These are phyloP conservation scores for Sycophaga agraensis DNA, from an alignment of 1,140 invertebrate species.

Conservation along the genomic window DNA sequence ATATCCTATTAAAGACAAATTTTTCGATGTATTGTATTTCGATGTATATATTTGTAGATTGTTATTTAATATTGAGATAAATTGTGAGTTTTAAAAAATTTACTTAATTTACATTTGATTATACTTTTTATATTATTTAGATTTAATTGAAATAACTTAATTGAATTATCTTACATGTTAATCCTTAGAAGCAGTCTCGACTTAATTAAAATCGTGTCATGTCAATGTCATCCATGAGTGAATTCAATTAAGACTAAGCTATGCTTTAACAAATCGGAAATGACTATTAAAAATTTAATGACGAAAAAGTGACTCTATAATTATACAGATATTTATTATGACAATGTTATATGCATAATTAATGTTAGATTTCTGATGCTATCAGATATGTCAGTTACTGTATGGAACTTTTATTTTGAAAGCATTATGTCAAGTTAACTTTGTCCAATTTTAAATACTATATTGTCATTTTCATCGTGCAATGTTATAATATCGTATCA, in stretches of 20 bases:
- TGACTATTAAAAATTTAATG: constrained; percentile 17
- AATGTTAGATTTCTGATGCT: not conserved
- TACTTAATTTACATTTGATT: no score
- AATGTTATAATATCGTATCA: no score
- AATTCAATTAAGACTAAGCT: constrained; percentile 21
- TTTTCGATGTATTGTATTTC: no score
- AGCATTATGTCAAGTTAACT: no score
- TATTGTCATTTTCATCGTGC: no score
- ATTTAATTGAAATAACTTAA: constrained; percentile 21
- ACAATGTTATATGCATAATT: not conserved
- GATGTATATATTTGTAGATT: no score
- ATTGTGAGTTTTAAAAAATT: no score
- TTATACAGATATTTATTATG: constrained; percentile 6
- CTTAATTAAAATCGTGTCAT: constrained; percentile 27
- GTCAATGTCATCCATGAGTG: constrained; percentile 22
- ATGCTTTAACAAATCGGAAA: constrained; percentile 19
- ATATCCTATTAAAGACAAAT: no score
- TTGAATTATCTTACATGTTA: constrained; percentile 23
- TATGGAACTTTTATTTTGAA: not conserved
- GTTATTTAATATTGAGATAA: no score
- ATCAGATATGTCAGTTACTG: not conserved
- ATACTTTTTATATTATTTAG: not conserved
- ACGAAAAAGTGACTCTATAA: not conserved
- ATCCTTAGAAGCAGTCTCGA: constrained; percentile 19
- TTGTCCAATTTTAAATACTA: no score